Conservation (phyloP, 2,888 invertebrate genomes). For the Philereme transversata region DNA sequence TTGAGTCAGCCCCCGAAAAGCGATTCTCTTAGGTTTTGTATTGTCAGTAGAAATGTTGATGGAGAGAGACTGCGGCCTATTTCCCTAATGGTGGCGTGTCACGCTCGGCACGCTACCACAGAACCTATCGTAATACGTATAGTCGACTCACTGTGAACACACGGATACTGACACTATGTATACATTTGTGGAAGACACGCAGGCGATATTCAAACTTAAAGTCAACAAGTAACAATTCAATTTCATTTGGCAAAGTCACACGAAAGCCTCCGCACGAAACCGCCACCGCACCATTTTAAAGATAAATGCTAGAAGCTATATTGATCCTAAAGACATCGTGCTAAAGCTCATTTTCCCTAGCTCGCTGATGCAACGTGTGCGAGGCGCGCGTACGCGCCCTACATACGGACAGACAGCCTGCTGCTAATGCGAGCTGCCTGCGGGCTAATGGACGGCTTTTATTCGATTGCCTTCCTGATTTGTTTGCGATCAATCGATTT, state of each 20-base stretch:
- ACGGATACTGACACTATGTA: neutral
- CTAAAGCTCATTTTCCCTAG: too few relatives aligned
- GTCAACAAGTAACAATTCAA: neutral
- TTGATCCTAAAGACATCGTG: too few relatives aligned
- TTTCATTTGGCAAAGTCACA: too few relatives aligned
- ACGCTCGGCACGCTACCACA: neutral
- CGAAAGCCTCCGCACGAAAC: neutral
- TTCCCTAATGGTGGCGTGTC: conserved; percentile 7
- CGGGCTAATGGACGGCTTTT: conserved; percentile 10
- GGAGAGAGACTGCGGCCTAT: neutral
- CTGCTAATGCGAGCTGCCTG: neutral
- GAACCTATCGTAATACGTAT: neutral
- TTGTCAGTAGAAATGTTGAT: neutral
- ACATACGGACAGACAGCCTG: neutral
- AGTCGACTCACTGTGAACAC: neutral
- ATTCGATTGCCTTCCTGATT: conserved; percentile 6
- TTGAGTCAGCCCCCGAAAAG: neutral
- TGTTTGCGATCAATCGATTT: conserved; percentile 3
- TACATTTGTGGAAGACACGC: neutral
- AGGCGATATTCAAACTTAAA: neutral
- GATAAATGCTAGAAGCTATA: neutral
- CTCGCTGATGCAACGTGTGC: neutral
- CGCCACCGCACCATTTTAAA: neutral
- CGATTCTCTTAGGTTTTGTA: neutral
- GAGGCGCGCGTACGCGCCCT: neutral